Conservation (phyloP, 2,113 vertebrate species). For the Hepsetus odoe region DNA sequence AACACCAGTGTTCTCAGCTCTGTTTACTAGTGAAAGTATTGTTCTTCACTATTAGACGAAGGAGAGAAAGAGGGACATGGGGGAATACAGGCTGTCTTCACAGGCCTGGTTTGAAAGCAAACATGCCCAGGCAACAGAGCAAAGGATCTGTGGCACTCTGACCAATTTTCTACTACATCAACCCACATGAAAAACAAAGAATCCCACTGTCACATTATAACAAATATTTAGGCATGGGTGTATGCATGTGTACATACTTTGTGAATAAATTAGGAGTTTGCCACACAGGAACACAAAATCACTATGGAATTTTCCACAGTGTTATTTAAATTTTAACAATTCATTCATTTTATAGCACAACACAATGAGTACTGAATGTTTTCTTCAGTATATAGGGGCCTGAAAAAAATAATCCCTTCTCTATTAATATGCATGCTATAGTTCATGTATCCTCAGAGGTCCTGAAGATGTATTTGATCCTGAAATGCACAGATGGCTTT, state of each 20-base stretch:
- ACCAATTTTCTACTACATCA: slow-evolving; percentile 26
- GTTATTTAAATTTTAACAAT: not conserved
- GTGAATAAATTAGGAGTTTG: not conserved
- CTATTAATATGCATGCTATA: slow-evolving; percentile 17
- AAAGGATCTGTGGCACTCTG: slow-evolving; percentile 46
- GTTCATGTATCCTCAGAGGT: slow-evolving; percentile 27
- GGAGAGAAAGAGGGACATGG: slow-evolving; percentile 57
- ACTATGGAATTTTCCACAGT: not conserved
- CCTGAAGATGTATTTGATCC: slow-evolving; percentile 36
- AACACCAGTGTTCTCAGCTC: slow-evolving; percentile 24
- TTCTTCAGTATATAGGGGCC: not conserved
- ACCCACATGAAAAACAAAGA: slow-evolving; percentile 36
- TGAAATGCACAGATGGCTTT: slow-evolving; percentile 47
- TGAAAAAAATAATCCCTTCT: not conserved
- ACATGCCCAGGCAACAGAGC: slow-evolving; percentile 63
- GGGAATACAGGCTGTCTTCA: slow-evolving; percentile 70
- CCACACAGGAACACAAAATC: not conserved
- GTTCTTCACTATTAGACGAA: slow-evolving; percentile 63
- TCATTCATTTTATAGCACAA: not conserved
- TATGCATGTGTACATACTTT: not conserved
- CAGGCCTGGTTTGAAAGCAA: slow-evolving; percentile 67
- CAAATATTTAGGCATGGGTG: not conserved
- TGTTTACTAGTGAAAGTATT: slow-evolving; percentile 56
- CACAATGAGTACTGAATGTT: too few relatives aligned
- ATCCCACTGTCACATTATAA: not conserved